Base-by-base conservation (phyloP, 2,888 invertebrate genomes). In the Pelosia muscerda region DNA sequence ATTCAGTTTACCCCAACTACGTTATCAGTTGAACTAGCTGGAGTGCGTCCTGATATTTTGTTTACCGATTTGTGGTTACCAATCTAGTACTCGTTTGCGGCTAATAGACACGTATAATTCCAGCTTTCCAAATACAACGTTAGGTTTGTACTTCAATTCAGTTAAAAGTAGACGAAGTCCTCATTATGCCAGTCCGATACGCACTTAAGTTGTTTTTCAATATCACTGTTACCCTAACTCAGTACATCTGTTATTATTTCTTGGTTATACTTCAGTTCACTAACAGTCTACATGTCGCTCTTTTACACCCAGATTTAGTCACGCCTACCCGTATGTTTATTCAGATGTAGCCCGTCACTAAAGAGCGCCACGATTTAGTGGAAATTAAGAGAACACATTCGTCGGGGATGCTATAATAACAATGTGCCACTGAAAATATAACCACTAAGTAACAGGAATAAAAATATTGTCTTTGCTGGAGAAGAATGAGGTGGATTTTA, bases 331-430 rank as follows among this genome's bases (percentile, higher is more conserved):
- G 68, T 85, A 85, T 95, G 94, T 95, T 95, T 94, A 92, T 94
- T 94, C 94, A 95, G 94, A 90, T 95, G 94, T 89, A 86, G 89
- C 77, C 88, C 90, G 89, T 93, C 92, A 84, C 86, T 83, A 84
- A 86, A 86, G 89, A 90, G 92, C 85, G 88, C 87, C 88, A 90
- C 93, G 92, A 94, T 94, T 91, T 92, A 92, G 91, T 94, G 90
- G 92, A 94, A 94, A 95, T 94, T 93, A 94, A 94, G 94, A 93
- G 93, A 90, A 90, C 87, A 73, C 80, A 87, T 81, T 87, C 87
- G 88, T 73, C 72, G 86, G 90, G 91, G 93, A 92, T 91, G 88
- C 87, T 93, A 93, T 83, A 93, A 94, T 90, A 95, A 95, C 93
- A 95, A 85, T 85, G 88, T 84, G 87, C 80, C 75, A 84, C 91